Evolutionary conservation across 2,888 invertebrate genomes (phyloP).

Genomic region (Lasioglossum villosulum): DNA sequence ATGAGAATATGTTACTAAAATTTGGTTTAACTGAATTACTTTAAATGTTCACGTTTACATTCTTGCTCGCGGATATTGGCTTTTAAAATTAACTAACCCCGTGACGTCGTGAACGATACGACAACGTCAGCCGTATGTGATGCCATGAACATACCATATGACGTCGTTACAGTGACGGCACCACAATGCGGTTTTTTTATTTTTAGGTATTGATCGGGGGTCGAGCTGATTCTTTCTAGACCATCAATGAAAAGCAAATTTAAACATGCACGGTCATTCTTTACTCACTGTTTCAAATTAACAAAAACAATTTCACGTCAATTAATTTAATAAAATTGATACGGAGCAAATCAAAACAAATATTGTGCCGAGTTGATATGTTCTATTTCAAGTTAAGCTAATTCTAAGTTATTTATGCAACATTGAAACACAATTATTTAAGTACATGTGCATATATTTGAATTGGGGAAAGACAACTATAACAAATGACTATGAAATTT

Average conservation of each 20-base stretch:
- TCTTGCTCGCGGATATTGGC: neutral
- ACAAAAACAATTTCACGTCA: neutral
- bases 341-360: neutral
- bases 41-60: neutral
- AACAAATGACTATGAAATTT: no score
- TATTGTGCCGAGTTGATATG: no score
- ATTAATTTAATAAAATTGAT: neutral
- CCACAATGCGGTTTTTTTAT: slow-evolving; percentile 23
- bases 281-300: neutral
- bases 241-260: neutral
- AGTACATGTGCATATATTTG: no score
- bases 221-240: neutral
- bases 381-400: no score
- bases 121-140: slow-evolving; percentile 23
- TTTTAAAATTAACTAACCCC: neutral
- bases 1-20: neutral
- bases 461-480: no score
- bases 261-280: neutral
- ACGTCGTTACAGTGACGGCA: neutral
- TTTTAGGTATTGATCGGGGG: slow-evolving; percentile 9
- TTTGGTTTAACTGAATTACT: neutral
- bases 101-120: neutral
- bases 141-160: neutral
- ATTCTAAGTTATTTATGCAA: no score
- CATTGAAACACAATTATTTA: no score